Conservation (phyloP, 1,140 invertebrate genomes). For the Nasonia longicornis region DNA sequence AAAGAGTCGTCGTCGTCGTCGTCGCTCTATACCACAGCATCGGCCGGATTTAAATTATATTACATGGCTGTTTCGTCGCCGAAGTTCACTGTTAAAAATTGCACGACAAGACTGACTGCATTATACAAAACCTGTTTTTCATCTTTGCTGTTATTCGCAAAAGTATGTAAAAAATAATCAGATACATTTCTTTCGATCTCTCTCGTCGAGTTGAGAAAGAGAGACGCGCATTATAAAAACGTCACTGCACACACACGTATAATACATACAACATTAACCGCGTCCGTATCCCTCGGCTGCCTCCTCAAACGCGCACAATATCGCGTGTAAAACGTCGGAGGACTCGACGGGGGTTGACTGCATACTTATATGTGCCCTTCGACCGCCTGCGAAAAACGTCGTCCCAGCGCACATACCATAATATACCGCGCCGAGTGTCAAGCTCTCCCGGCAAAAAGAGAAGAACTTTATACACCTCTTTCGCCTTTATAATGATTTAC, state of each 20-base stretch:
- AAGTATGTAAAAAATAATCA: neutral
- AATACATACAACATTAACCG: neutral
- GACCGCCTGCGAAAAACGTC: conserved; percentile 12
- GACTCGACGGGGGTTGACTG: conserved; percentile 34
- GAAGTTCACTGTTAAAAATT: neutral
- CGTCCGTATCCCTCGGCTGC: conserved; percentile 42
- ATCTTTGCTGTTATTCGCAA: neutral
- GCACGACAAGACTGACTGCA: no score
- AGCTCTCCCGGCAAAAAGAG: conserved; percentile 3
- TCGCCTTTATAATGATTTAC: conserved; percentile 40
- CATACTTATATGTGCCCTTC: conserved; percentile 14
- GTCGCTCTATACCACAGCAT: no score
- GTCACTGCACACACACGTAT: neutral
- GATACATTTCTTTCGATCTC: neutral
- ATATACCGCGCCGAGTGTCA: neutral
- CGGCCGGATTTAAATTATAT: neutral
- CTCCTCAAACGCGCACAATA: conserved; percentile 38
- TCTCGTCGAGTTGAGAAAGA: no score
- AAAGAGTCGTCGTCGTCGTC: neutral
- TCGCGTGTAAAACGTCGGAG: conserved; percentile 10
- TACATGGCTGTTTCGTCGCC: neutral
- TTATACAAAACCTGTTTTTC: neutral
- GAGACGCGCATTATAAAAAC: neutral
- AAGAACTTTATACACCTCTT: neutral
- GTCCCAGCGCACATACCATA: neutral